Conservation (phyloP, 2,888 invertebrate genomes). For the Mayetiola destructor region DNA sequence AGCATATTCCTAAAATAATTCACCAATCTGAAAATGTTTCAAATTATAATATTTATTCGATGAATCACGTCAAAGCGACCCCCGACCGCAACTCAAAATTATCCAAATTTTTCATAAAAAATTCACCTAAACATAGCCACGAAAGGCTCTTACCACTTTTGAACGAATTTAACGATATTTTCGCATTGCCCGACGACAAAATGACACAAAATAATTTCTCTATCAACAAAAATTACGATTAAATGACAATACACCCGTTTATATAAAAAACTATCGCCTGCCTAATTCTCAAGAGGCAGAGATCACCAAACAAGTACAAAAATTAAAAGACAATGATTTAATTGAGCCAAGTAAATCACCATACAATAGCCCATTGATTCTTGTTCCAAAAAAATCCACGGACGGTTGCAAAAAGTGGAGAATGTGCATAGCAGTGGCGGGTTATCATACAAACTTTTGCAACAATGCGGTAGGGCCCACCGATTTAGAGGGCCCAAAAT, state of each 20-base stretch:
- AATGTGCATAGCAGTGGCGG: constrained; percentile 4
- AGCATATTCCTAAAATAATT: not conserved
- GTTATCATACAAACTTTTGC: too few species aligned
- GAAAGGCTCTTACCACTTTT: constrained; percentile 12
- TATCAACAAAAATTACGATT: not conserved
- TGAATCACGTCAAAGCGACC: not conserved
- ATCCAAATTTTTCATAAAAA: not conserved
- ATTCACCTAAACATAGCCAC: not conserved
- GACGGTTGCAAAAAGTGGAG: constrained; percentile 16
- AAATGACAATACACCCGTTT: not conserved
- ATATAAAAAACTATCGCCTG: constrained; percentile 14
- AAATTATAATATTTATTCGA: not conserved
- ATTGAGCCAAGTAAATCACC: constrained; percentile 19
- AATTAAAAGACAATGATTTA: constrained; percentile 17
- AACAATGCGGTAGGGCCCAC: too few species aligned
- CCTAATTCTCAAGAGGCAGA: constrained; percentile 19
- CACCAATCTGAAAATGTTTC: not conserved
- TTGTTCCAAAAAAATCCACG: constrained; percentile 21
- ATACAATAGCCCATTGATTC: constrained; percentile 20
- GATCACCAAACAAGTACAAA: constrained; percentile 19
- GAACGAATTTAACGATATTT: constrained; percentile 18
- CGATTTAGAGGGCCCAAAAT: too few species aligned
- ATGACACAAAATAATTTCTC: not conserved
- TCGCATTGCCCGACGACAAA: constrained; percentile 17
- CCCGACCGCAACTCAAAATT: not conserved